These are phyloP conservation scores for Coenobita brevimanus DNA, from an alignment of 1,140 invertebrate genomes.

Conservation along the genomic window DNA sequence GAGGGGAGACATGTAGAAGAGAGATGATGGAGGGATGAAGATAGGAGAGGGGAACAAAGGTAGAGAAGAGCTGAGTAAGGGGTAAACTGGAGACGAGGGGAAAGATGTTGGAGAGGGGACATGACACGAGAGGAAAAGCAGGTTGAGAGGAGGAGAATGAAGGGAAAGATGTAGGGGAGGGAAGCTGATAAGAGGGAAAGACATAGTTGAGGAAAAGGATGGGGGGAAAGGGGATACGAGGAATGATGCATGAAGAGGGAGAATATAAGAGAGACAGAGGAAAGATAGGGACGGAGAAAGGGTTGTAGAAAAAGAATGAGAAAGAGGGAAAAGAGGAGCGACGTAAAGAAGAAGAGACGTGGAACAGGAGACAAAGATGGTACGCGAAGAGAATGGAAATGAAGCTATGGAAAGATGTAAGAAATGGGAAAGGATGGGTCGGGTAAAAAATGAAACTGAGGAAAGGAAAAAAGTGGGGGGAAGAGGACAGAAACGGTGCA, in stretches of 20 bases:
- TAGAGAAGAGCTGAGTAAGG: background rate
- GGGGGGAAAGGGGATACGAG: background rate
- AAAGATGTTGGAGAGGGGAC: background rate
- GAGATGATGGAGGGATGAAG: too few relatives aligned
- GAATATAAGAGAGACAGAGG: too few relatives aligned
- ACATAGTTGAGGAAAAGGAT: background rate
- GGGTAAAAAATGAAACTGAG: background rate
- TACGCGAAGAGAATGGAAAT: background rate
- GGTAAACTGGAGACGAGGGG: background rate
- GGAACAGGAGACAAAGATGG: background rate
- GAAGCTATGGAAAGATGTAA: background rate
- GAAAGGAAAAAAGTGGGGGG: background rate
- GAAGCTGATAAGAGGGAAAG: background rate
- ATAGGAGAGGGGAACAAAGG: too few relatives aligned
- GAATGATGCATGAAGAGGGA: background rate
- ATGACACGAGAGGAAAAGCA: background rate
- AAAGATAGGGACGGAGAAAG: background rate
- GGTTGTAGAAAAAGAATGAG: background rate
- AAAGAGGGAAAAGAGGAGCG: background rate
- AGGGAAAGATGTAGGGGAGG: background rate
- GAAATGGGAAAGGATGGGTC: background rate
- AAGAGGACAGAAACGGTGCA: background rate
- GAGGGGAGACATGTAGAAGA: too few relatives aligned
- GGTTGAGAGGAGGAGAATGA: conserved; percentile 9
- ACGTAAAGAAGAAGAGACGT: background rate